phyloP scores from a whole-genome alignment of 2,888 invertebrate species.

The Gerris lacustris region DNA sequence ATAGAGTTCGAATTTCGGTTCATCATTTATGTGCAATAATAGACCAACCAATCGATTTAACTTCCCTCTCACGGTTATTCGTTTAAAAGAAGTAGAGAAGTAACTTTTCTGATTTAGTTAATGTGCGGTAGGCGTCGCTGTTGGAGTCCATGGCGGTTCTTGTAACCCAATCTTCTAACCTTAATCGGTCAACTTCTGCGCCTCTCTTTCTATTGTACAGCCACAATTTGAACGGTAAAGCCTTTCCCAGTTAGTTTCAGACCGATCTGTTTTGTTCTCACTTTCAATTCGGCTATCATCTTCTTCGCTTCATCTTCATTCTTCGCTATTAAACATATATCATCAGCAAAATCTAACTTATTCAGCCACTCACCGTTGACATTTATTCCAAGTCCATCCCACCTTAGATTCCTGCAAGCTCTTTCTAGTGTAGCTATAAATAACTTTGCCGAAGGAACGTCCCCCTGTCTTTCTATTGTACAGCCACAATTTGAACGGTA shows the following conservation, averaged over 20 bases:
- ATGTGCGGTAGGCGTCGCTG: slow-evolving; percentile 15
- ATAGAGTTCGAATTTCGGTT: slow-evolving; percentile 2
- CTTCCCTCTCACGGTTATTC: slow-evolving; percentile 14
- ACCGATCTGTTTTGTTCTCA: background rate
- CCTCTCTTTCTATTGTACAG: slow-evolving; percentile 20
- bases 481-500: slow-evolving; percentile 18
- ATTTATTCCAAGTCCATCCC: no score
- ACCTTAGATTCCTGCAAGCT: no score
- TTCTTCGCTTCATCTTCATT: no score
- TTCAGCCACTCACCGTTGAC: no score
- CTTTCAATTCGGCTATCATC: background rate
- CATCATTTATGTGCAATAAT: slow-evolving; percentile 10
- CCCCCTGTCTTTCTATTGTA: slow-evolving; percentile 12
- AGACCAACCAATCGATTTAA: slow-evolving; percentile 13
- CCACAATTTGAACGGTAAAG: slow-evolving; percentile 16
- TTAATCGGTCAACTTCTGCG: slow-evolving; percentile 14
- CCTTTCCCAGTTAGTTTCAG: slow-evolving; percentile 4
- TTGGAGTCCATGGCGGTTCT: slow-evolving; percentile 10
- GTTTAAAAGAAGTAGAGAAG: slow-evolving; percentile 13
- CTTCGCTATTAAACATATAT: no score
- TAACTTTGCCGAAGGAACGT: background rate
- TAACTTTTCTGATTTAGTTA: slow-evolving; percentile 11
- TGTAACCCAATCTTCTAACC: slow-evolving; percentile 10
- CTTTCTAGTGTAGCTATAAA: no score
- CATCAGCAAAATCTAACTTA: no score